A percentile compares a stretch with the other conserved stretches of the same genome.
These are phyloP conservation scores for Theocolax elegans DNA, from an alignment of 1,140 invertebrate genomes.

Conservation along the genomic window DNA sequence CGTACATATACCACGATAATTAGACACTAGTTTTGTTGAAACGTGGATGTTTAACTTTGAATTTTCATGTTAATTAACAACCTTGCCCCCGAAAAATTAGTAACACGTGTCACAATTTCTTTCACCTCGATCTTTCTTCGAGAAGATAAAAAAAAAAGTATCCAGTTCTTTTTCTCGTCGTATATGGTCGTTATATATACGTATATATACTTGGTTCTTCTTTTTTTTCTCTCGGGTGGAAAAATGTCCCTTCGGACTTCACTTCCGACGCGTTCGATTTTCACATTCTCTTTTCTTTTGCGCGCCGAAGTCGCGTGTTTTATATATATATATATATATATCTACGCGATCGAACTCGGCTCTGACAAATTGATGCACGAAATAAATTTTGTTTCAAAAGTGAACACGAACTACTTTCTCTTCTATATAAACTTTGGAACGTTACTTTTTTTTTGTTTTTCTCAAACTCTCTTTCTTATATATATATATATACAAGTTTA, in stretches of 20 bases:
- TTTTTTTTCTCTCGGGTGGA: background rate
- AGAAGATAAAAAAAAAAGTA: background rate
- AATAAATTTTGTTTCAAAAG: conserved; percentile 2
- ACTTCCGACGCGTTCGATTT: background rate
- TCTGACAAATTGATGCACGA: conserved; percentile 9
- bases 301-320: background rate
- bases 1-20: too few relatives aligned
- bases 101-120: too few relatives aligned
- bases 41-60: too few relatives aligned
- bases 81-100: too few relatives aligned
- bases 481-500: too few relatives aligned
- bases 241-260: conserved; percentile 1
- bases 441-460: background rate
- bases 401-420: background rate
- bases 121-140: background rate
- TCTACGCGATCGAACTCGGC: background rate
- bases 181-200: too few relatives aligned
- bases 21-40: too few relatives aligned
- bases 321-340: too few relatives aligned
- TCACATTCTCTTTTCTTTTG: background rate
- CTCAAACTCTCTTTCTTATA: too few relatives aligned
- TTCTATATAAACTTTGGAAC: background rate
- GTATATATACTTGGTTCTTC: background rate
- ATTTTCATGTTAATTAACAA: too few relatives aligned
- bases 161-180: background rate